These are phyloP conservation scores for Labeo catla DNA, from an alignment of 2,113 vertebrate genomes.

Conservation along the genomic window DNA sequence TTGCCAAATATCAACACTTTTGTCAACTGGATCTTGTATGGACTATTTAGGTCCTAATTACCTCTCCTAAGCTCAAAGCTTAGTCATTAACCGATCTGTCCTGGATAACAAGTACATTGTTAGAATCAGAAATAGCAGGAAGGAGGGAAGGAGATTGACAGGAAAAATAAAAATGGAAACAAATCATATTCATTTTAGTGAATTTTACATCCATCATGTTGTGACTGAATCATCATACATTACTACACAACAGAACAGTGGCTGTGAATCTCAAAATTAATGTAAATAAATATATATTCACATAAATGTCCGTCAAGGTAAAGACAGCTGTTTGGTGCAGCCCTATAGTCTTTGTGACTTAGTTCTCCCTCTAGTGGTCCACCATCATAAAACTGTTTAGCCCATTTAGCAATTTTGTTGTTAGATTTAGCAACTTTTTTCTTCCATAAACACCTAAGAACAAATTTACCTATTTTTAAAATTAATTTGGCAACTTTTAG, in stretches of 20 bases:
- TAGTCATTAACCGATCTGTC: slow-evolving; percentile 18
- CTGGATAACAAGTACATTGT: slow-evolving; percentile 5
- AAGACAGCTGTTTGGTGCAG: neutral
- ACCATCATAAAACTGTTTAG: neutral
- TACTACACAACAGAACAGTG: neutral
- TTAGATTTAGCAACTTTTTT: no score
- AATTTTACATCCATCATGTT: neutral
- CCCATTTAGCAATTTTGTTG: no score
- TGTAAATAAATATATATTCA: no score
- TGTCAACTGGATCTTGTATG: slow-evolving; percentile 9
- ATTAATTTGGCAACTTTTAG: no score
- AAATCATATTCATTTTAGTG: neutral
- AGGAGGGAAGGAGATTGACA: no score
- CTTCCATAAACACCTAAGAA: no score
- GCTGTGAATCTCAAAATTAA: neutral
- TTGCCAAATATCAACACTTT: slow-evolving; percentile 26
- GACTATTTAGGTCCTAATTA: slow-evolving; percentile 22
- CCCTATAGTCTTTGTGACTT: neutral
- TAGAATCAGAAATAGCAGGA: neutral
- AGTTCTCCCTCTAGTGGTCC: slow-evolving; percentile 18
- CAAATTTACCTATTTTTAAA: no score
- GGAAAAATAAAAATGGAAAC: neutral
- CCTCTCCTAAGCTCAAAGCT: slow-evolving; percentile 37
- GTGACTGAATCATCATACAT: neutral
- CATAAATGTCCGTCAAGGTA: no score